phyloP scores from a whole-genome alignment of 1,140 invertebrate species.

The Wasmannia auropunctata region DNA sequence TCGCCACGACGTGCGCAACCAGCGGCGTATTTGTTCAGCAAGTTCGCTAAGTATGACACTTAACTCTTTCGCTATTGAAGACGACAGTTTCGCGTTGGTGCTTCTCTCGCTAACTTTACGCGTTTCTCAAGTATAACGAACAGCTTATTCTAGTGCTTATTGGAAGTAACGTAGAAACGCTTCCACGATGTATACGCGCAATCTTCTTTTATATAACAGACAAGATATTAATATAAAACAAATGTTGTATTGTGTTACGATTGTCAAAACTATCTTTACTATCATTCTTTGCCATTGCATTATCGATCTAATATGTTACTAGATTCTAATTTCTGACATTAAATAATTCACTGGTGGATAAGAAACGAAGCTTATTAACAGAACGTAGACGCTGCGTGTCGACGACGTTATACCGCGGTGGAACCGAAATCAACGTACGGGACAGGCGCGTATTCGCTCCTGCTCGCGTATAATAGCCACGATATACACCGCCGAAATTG shows the following conservation, averaged over 20 bases:
- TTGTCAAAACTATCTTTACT: neutral
- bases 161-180: neutral
- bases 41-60: conserved; percentile 49
- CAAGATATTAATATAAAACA: neutral
- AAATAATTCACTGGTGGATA: neutral
- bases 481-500: conserved; percentile 56
- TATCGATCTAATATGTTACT: neutral
- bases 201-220: neutral
- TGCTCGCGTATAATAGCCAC: conserved; percentile 58
- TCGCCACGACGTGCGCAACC: conserved; percentile 35
- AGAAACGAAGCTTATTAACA: neutral
- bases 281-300: neutral
- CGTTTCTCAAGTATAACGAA: conserved; percentile 27
- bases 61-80: conserved; percentile 48
- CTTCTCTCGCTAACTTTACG: conserved; percentile 19
- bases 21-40: conserved; percentile 27
- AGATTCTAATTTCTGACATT: neutral
- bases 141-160: conserved; percentile 15
- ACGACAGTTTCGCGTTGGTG: conserved; percentile 1
- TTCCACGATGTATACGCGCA: neutral
- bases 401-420: conserved; percentile 17
- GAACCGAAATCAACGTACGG: neutral
- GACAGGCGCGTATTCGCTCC: conserved; percentile 10
- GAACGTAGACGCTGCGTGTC: neutral
- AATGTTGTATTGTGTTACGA: no score